Conservation (phyloP, 2,113 vertebrate species). For the Camelus dromedarius region DNA sequence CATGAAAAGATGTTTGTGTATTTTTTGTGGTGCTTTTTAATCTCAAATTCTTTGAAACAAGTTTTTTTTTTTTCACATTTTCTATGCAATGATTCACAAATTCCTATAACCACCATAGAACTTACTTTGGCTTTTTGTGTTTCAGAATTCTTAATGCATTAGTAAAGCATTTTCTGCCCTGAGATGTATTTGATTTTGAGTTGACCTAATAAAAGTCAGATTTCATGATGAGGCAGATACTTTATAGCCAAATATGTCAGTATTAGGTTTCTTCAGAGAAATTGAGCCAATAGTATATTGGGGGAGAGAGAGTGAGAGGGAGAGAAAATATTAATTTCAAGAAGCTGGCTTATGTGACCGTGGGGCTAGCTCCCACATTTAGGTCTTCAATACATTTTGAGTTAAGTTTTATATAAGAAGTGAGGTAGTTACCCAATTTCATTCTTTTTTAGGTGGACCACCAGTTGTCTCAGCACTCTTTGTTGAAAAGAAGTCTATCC, state of each 20-base stretch:
- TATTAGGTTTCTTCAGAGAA: not conserved
- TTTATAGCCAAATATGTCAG: not conserved
- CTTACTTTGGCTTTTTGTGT: not conserved
- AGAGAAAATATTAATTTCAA: not conserved
- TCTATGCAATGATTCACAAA: not conserved
- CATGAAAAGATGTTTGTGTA: not conserved
- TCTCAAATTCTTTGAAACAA: not conserved
- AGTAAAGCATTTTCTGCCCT: not conserved
- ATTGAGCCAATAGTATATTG: not conserved
- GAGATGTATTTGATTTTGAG: not conserved
- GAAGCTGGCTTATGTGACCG: not conserved
- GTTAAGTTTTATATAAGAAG: no score
- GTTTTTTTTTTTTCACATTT: not conserved
- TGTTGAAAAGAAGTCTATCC: no score
- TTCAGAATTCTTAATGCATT: conserved; percentile 40
- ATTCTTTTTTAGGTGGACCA: no score
- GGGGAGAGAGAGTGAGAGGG: not conserved
- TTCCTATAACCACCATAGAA: not conserved
- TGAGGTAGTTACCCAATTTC: no score
- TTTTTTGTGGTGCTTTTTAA: not conserved
- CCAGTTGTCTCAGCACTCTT: no score
- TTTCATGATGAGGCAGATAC: not conserved
- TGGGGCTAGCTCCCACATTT: not conserved
- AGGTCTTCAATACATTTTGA: no score
- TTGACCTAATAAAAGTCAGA: not conserved